Evolutionary conservation across 2,113 vertebrate species (phyloP).

Genomic region (Hiodon alosoides): DNA sequence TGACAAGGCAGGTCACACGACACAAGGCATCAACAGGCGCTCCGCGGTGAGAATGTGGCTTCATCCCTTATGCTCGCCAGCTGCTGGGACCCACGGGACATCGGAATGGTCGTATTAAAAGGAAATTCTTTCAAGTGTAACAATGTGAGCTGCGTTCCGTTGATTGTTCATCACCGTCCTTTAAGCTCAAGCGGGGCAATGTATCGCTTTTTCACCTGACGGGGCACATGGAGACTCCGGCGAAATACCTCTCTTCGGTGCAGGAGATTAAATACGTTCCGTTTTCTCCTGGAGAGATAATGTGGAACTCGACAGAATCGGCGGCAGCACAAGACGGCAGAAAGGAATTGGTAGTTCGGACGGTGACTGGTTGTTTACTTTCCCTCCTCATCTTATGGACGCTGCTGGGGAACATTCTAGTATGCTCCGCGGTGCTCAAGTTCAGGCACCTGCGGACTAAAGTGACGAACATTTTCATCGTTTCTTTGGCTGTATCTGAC

Average conservation of each 20-base stretch:
- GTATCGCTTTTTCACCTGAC: constrained; percentile 44
- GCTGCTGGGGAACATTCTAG: constrained; percentile 82
- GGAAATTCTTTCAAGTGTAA: constrained; percentile 2
- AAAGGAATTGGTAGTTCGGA: constrained; percentile 55
- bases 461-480: constrained; percentile 89
- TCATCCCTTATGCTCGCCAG: constrained; percentile 35
- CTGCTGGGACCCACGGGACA: constrained; percentile 14
- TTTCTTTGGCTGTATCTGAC: constrained; percentile 86
- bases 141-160: neutral
- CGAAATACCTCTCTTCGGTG: constrained; percentile 55
- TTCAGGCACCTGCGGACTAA: constrained; percentile 81
- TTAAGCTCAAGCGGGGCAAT: constrained; percentile 29
- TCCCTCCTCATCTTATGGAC: constrained; percentile 86
- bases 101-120: neutral
- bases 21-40: constrained; percentile 45
- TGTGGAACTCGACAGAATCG: constrained; percentile 60
- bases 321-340: constrained; percentile 40
- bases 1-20: constrained; percentile 35
- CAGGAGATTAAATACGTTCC: constrained; percentile 44
- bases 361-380: constrained; percentile 74
- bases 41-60: constrained; percentile 27
- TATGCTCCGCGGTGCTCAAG: constrained; percentile 81
- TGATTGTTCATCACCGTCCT: neutral
- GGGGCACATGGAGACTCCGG: constrained; percentile 54
- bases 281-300: constrained; percentile 47